Base-by-base conservation (phyloP, 1,140 invertebrate species). In the Platorchestia sp. region DNA sequence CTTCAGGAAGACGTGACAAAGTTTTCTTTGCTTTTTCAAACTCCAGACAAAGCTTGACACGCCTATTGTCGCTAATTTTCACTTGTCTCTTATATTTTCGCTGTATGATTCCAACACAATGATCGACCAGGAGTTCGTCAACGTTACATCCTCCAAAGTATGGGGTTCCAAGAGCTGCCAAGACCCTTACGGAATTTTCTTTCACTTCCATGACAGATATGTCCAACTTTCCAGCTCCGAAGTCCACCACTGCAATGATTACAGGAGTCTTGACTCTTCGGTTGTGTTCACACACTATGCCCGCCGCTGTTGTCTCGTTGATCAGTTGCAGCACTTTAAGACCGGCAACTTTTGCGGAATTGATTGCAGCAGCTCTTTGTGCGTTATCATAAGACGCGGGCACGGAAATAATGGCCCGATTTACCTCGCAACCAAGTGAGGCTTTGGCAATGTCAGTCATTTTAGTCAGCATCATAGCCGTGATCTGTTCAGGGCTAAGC, bases 21-120 rank as follows among this genome's bases (percentile, higher is more conserved):
- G 99, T 99, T 97, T 99, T 98, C 98, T 99, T 99, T 0, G 99
- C 99, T 97, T 99, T 99, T 97, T 99, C 99, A n/a, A 99, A 99
- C 97, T 99, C 99, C 97, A 99, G 98, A 97, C 99, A 98, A 96
- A 99, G 47, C 45, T 95, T 41, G 16, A 95, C 42, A 16, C 36
- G 53, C 53, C 36, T 75, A 14, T 75, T 75, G 14, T 75, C 53
- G n/a, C n/a, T n/a, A n/a, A n/a, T n/a, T 36, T 75, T 75, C 53
- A 75, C 53, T 75, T 36, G 14, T 14, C 36, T 16, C 14, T 36
- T 75, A 75, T 75, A 36, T 75, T 36, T 75, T 14, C 53, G 14
- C 53, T 75, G 53, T 16, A 75, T 75, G 53, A 75, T 36, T 75
- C 53, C 53, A 14, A 75, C 53, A 75, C 53, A 75, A 75, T 75